Base-by-base conservation (phyloP, 2,888 invertebrate genomes). In the Teleiodes luculella region DNA sequence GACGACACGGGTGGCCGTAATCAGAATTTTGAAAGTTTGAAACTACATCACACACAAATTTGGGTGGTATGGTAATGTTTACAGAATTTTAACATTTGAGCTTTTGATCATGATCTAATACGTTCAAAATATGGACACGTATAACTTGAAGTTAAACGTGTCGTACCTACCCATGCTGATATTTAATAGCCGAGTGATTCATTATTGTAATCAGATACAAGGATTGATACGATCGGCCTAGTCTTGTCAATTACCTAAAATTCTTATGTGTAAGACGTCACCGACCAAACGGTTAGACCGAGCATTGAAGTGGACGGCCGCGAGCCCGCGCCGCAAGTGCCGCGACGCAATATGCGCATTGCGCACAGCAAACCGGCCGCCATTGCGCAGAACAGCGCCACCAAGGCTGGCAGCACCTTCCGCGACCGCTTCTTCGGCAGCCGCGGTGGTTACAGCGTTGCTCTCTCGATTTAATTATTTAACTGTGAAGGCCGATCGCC, bases 401-500 rank as follows among this genome's bases (percentile, higher is more conserved):
- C 66, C 83, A 85, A 86, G 88, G 88, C 87, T 86, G 82, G 81
- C 78, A 72, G 76, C 73, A 78, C 79, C 84, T 85, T 85, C 83
- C 86, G 86, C 85, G 77, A 83, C 83, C 74, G 80, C 84, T 80
- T 84, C 86, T 83, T 83, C 83, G 81, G 60, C 64, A 57, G 69
- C 69, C 64, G 68, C 66, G 65, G 71, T 69, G 64, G 61, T 65
- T 62, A 66, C 70, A 63, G 74, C 76, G 74, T 75, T 74, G 80
- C 74, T 81, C 80, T 82, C 83, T 84, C 79, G 78, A 79, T 80
- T 84, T 86, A 86, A 88, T 89, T 85, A 88, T 86, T 86, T 76
- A 81, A 81, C 78, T 84, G 62, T 76, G 88, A 89, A 89, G 88
- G 89, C 87, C 89, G 80, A 89, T 85, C 74, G 87, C 89, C 87